Evolutionary conservation across 2,113 vertebrate genomes (phyloP).

Genomic region (Lichenostomus cassidix): DNA sequence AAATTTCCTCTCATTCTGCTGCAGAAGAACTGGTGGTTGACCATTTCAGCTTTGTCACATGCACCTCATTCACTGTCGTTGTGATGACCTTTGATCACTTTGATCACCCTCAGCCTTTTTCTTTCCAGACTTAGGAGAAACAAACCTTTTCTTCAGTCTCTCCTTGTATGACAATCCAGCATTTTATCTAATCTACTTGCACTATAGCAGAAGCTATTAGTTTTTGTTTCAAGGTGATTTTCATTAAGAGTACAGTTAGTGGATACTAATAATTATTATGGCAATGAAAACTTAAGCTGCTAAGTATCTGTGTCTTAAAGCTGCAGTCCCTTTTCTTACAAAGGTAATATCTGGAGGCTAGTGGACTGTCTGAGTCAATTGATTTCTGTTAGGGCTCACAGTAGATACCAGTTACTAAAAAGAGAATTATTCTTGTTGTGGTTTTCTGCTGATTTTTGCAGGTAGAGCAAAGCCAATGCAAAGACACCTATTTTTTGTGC

Average conservation of each 20-base stretch:
- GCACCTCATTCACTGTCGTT: neutral
- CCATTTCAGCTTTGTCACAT: neutral
- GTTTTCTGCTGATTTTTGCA: neutral
- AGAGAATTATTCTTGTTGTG: neutral
- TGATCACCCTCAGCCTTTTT: neutral
- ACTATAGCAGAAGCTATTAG: neutral
- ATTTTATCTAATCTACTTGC: neutral
- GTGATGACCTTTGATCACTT: neutral
- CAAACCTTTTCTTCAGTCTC: neutral
- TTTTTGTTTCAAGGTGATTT: neutral
- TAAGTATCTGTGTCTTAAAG: neutral
- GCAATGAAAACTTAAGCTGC: neutral
- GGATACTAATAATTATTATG: neutral
- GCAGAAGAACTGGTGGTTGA: neutral
- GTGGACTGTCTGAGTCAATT: neutral
- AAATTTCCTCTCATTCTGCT: neutral
- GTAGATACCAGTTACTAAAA: neutral
- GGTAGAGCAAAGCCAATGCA: neutral
- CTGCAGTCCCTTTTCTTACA: neutral
- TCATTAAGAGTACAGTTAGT: neutral
- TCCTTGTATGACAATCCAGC: neutral
- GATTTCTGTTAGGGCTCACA: neutral
- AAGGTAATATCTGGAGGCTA: neutral
- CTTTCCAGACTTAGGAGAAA: neutral
- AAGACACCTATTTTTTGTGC: neutral